Percentiles rank a stretch among this genome's conserved stretches.
These are phyloP conservation scores for Xiphorhynchus erythropygius DNA, from an alignment of 2,797 vertebrate species.

Conservation along the genomic window DNA sequence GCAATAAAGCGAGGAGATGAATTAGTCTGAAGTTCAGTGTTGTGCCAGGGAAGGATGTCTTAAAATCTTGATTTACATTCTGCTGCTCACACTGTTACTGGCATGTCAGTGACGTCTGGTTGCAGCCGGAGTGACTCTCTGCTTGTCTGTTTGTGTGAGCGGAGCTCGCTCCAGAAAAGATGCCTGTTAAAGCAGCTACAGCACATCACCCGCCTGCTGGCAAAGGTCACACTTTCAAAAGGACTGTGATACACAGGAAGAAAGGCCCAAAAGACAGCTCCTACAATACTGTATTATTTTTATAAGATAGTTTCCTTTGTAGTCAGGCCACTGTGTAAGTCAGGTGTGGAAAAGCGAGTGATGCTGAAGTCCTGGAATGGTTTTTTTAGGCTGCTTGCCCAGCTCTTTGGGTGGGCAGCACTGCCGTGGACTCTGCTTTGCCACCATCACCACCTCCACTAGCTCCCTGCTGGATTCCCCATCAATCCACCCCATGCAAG, in stretches of 20 bases:
- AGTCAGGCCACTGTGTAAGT: neutral
- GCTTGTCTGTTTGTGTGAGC: neutral
- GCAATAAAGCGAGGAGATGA: neutral
- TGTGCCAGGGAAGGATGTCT: neutral
- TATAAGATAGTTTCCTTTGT: neutral
- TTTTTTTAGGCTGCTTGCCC: neutral
- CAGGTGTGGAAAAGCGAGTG: neutral
- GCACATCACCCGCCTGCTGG: neutral
- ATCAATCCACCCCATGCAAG: accelerated
- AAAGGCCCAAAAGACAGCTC: neutral
- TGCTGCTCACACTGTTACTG: neutral
- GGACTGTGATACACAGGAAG: neutral
- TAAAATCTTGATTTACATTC: constrained; percentile 31
- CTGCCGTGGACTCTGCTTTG: neutral
- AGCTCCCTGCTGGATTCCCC: neutral
- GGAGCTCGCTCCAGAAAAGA: neutral
- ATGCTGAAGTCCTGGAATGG: neutral
- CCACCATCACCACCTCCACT: neutral
- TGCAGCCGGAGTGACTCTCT: neutral
- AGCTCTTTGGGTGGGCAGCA: neutral
- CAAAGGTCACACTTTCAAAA: neutral
- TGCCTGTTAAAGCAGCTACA: neutral
- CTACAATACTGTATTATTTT: neutral
- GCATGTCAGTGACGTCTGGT: neutral
- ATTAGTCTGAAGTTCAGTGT: neutral